phyloP scores from a whole-genome alignment of 2,113 vertebrate species.

The Peromyscus californicus region DNA sequence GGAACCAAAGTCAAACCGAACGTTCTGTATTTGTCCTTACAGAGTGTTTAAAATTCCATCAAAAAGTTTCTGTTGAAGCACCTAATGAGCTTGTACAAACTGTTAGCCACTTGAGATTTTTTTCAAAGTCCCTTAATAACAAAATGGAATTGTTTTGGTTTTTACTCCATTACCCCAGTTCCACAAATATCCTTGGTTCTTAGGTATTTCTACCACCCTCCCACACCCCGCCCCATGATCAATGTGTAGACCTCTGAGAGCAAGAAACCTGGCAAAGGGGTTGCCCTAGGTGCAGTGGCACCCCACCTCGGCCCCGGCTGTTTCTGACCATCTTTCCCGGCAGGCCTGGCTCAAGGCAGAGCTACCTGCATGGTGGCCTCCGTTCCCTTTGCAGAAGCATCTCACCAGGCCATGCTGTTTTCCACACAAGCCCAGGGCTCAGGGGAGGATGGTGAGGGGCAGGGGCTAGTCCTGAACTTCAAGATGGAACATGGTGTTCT shows the following conservation, averaged over 20 bases:
- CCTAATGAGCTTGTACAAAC: background rate
- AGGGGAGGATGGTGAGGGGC: background rate
- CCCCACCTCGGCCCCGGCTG: rapidly evolving
- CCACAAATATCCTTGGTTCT: background rate
- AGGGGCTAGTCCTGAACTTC: background rate
- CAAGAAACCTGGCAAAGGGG: background rate
- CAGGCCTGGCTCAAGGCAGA: background rate
- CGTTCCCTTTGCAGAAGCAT: background rate
- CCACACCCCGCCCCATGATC: background rate
- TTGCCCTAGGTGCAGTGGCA: background rate
- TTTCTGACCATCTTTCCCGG: background rate
- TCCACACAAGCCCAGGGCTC: background rate
- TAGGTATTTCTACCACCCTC: background rate
- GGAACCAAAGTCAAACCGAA: background rate
- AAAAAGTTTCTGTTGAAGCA: conserved; percentile 18
- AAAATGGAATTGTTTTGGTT: background rate
- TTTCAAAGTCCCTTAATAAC: conserved; percentile 18
- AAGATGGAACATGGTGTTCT: background rate
- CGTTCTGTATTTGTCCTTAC: background rate
- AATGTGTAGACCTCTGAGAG: background rate
- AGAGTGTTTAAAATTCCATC: background rate
- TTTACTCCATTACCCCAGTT: background rate
- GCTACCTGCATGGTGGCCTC: background rate
- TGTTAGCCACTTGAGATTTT: background rate
- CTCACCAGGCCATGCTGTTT: background rate